Conservation (phyloP, 2,888 invertebrate species). For the Oxystoma pomonae region DNA sequence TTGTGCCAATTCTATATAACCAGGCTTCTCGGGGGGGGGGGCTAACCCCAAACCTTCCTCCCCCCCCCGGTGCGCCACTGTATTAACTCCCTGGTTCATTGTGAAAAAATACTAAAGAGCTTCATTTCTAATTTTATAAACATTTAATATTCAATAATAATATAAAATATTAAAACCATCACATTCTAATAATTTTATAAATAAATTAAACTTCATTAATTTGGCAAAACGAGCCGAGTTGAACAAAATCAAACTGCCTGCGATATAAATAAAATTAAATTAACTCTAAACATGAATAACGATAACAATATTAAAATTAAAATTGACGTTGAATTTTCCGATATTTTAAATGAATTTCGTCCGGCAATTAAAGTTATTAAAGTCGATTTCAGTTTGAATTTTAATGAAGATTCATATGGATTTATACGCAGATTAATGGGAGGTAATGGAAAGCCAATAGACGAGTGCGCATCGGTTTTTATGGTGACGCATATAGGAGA, state of each 20-base stretch:
- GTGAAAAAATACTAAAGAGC: too few relatives aligned
- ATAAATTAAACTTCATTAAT: background rate
- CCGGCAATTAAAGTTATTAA: slow-evolving; percentile 1
- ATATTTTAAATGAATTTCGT: background rate
- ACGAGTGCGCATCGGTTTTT: too few relatives aligned
- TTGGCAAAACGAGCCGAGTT: background rate
- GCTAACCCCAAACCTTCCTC: too few relatives aligned
- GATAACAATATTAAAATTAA: background rate
- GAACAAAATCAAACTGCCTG: background rate
- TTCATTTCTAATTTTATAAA: too few relatives aligned
- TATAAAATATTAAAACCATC: background rate
- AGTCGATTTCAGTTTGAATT: background rate
- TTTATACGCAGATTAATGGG: too few relatives aligned
- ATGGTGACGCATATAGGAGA: too few relatives aligned
- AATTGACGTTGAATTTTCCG: background rate
- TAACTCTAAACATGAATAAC: background rate
- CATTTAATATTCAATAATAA: too few relatives aligned
- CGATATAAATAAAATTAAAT: background rate
- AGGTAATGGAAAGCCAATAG: too few relatives aligned
- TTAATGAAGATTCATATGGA: background rate
- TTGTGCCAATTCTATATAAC: too few relatives aligned
- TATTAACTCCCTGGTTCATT: too few relatives aligned
- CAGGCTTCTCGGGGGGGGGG: too few relatives aligned
- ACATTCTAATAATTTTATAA: background rate
- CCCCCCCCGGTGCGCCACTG: too few relatives aligned